Percentiles rank a stretch among this genome's conserved stretches.
These are phyloP conservation scores for Poecilia picta DNA, from an alignment of 2,797 vertebrate species.

Conservation along the genomic window DNA sequence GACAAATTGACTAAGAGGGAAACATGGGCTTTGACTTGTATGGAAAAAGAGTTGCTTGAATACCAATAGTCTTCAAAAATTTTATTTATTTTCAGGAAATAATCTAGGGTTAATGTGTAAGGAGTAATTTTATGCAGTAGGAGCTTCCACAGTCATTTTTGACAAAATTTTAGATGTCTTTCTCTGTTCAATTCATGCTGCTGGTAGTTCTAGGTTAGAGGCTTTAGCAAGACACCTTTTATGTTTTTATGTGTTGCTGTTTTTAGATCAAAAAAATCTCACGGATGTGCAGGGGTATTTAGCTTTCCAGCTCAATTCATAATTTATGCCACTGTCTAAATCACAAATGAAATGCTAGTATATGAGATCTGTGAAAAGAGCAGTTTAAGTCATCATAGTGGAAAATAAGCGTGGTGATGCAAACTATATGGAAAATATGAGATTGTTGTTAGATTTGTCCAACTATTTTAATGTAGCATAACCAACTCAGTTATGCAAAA, in stretches of 20 bases:
- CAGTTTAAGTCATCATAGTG: neutral
- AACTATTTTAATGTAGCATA: neutral
- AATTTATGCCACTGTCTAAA: neutral
- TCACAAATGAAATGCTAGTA: neutral
- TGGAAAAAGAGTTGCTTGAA: conserved; percentile 41
- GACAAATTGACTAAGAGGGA: conserved; percentile 7
- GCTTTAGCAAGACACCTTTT: neutral
- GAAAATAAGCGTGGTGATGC: neutral
- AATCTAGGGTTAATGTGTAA: neutral
- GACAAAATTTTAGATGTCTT: neutral
- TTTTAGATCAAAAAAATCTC: neutral
- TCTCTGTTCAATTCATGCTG: neutral
- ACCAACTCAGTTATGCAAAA: neutral
- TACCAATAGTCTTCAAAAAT: neutral
- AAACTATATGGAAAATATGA: neutral
- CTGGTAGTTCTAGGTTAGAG: neutral
- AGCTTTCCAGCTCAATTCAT: neutral
- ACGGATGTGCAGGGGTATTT: neutral
- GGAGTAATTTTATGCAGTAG: neutral
- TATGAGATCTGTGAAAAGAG: neutral
- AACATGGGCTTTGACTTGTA: neutral
- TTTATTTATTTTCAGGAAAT: neutral
- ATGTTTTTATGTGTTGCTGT: neutral
- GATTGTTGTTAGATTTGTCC: conserved; percentile 1
- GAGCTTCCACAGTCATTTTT: neutral